These are phyloP conservation scores for Diadema setosum DNA, from an alignment of 35 echinoderm and acorn worm species.

Conservation along the genomic window DNA sequence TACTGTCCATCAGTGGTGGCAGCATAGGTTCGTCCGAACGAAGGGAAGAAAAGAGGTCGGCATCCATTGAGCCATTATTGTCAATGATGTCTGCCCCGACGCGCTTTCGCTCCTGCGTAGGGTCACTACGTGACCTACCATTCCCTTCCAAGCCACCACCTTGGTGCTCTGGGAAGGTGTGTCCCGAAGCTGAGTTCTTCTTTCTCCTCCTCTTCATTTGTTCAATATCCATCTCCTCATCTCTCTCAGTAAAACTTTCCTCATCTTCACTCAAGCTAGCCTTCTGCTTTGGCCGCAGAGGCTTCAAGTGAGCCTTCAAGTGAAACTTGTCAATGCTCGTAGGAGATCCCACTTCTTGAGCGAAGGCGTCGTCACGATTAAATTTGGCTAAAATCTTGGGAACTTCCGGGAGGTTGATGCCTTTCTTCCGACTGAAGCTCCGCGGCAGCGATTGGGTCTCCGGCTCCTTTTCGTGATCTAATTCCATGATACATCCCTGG, in stretches of 20 bases:
- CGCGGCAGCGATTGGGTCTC: background rate
- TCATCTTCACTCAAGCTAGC: constrained; percentile 5
- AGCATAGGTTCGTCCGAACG: background rate
- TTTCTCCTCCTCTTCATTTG: constrained; percentile 33
- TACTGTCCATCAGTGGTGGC: background rate
- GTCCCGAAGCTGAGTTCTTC: constrained; percentile 7
- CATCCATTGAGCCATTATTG: constrained; percentile 26
- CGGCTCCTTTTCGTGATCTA: constrained; percentile 28
- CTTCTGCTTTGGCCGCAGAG: constrained; percentile 24
- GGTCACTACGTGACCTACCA: constrained; percentile 57
- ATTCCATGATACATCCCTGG: constrained; percentile 46
- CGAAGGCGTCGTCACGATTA: background rate
- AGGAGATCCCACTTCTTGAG: background rate
- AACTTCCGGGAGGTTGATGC: constrained; percentile 41
- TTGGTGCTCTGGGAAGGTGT: constrained; percentile 1
- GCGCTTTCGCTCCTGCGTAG: constrained; percentile 52
- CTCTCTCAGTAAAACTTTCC: constrained; percentile 1
- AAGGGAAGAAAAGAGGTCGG: constrained; percentile 33
- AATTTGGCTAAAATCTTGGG: constrained; percentile 23
- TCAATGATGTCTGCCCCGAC: background rate
- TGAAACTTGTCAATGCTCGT: constrained; percentile 44
- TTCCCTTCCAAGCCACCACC: constrained; percentile 32
- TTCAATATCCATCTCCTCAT: constrained; percentile 9
- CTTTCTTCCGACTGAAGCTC: constrained; percentile 4
- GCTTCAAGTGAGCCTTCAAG: constrained; percentile 55